phyloP scores from a whole-genome alignment of 2,797 vertebrate species.

The Mionectes olivaceus region DNA sequence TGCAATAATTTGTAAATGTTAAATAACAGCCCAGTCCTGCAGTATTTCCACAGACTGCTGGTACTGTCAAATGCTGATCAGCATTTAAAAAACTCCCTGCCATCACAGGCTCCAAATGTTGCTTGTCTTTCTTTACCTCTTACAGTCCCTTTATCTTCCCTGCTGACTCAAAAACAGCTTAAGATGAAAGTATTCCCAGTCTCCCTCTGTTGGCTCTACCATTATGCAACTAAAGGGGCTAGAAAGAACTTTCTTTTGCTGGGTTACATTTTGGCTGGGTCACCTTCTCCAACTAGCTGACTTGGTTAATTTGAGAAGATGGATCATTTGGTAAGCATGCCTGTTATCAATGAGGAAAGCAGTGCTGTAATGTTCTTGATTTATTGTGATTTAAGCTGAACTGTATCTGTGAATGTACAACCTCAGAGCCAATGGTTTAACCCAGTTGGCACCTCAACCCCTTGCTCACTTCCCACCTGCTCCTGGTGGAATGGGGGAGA shows the following conservation, averaged over 20 bases:
- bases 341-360: neutral
- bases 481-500: neutral
- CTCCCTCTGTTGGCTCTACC: neutral
- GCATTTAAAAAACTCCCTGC: neutral
- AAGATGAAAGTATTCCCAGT: neutral
- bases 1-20: neutral
- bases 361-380: neutral
- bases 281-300: neutral
- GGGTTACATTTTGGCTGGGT: neutral
- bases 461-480: neutral
- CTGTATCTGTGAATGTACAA: neutral
- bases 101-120: neutral
- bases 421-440: neutral
- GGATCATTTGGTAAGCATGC: fast-evolving
- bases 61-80: neutral
- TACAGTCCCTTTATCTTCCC: neutral
- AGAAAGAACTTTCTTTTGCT: neutral
- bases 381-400: neutral
- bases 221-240: neutral
- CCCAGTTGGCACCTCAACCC: neutral
- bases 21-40: neutral
- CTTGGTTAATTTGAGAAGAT: neutral
- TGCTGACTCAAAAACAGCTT: neutral
- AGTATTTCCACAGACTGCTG: neutral
- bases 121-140: neutral